Percentiles rank a stretch among this genome's conserved stretches.
Conservation (phyloP, 1,140 invertebrate species). For the Drosophila kikkawai region DNA sequence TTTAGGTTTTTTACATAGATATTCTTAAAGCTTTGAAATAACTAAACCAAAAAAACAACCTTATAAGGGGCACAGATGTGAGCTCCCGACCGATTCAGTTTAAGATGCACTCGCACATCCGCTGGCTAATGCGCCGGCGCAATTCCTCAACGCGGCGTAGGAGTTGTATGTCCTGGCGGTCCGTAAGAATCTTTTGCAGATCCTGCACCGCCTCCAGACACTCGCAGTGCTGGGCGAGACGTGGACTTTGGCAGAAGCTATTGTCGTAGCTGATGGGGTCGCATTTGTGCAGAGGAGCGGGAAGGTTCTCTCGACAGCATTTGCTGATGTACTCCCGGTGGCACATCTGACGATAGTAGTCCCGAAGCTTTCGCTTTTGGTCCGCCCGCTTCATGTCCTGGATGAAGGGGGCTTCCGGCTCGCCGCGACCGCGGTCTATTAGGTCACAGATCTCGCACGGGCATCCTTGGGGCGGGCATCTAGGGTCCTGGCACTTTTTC, state of each 20-base stretch:
- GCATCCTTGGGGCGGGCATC: constrained; percentile 10
- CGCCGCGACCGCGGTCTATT: background rate
- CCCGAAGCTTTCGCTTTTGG: constrained; percentile 16
- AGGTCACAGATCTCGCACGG: constrained; percentile 38
- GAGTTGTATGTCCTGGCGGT: background rate
- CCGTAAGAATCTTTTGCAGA: constrained; percentile 21
- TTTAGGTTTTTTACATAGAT: background rate
- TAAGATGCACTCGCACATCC: constrained; percentile 31
- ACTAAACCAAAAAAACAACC: background rate
- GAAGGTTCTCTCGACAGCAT: background rate
- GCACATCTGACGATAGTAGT: constrained; percentile 25
- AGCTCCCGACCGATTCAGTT: background rate
- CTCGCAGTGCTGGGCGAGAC: constrained; percentile 29
- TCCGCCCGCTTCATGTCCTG: constrained; percentile 32
- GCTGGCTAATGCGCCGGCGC: constrained; percentile 18
- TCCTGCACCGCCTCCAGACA: constrained; percentile 41
- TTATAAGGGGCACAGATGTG: background rate
- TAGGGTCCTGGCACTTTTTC: background rate
- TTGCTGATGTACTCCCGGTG: constrained; percentile 11
- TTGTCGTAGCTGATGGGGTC: constrained; percentile 23
- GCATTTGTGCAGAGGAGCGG: constrained; percentile 19
- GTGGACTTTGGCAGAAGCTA: constrained; percentile 16
- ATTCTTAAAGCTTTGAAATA: background rate
- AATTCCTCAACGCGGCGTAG: constrained; percentile 22
- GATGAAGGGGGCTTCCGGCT: constrained; percentile 38